Base-by-base conservation (phyloP, 2,113 vertebrate genomes). In the Amphiprion ocellaris region DNA sequence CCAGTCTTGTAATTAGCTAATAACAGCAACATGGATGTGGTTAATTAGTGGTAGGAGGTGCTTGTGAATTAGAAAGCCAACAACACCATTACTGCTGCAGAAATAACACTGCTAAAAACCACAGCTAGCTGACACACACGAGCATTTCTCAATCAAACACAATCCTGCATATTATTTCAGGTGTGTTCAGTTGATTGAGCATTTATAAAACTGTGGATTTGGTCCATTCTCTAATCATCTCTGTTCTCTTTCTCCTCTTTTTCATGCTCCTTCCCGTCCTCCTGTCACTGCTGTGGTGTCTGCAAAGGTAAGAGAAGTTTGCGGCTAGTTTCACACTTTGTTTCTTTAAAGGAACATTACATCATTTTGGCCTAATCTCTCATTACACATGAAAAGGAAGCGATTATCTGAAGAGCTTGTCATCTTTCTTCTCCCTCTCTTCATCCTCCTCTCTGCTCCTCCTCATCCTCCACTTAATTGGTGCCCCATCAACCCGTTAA, bases 401-500 rank as follows among this genome's bases (percentile, higher is more conserved):
- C 41, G 74, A 77, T 90, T 86, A 86, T 80, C 60, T 89, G 86
- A 91, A 90, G 86, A 76, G 79, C 83, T 75, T 82, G 69, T 88
- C 84, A 74, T 85, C 83, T 79, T 89, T 77, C 62, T 80, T 65
- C 74, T 46, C 54, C 26, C 33, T 59, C 78, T 77, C 82, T 68
- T 80, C 82, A 30, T 75, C 84, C 77, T 55, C 70, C 69, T 74
- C 83, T 75, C 73, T 67, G 74, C 73, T 77, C 82, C 79, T 91
- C 82, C 87, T 87, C 79, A 59, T 88, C 91, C 84, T 89, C 86
- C 76, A 84, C 90, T 92, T 93, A 90, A 93, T 93, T 93, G 92
- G 91, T 92, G 96, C 96, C 97, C 96, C 96, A 97, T 99, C 97
- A 98, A 97, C 97, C 96, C 96, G 97, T 99, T 99, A 99, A 99